Evolutionary conservation across 2,113 vertebrate genomes (phyloP), one percentile per base, ranked within the genome.

Genomic region (Actenoides hombroni): DNA sequence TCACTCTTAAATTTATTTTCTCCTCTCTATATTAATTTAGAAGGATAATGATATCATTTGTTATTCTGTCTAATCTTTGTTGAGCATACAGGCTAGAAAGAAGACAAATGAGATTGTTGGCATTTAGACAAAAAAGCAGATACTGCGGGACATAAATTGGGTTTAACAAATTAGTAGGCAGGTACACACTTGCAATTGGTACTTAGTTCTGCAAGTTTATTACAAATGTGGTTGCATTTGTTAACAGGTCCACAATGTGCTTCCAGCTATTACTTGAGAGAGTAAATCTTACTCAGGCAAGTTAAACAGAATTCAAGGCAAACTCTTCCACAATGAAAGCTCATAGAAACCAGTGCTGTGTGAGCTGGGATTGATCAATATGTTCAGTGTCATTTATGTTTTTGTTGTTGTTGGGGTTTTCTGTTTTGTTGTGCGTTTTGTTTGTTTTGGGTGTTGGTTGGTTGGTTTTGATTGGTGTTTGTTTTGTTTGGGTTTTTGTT

Each of bases 1-100:
- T 93, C 94, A 92, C 95, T 91, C 96, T 69, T 92, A 91, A 93
- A 93, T 95, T 93, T 81, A 92, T 96, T 96, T 96, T 88, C 94
- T 86, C 88, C 88, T 44, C 19, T n/a, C 82, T 96, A 92, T 54
- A 94, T 94, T 95, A 6, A 95, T 92, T 94, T 94, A 84, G 74
- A 78, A 89, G 76, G 65, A 65, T 92, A 96, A 96, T 54, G 49
- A 69, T 69, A 73, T 13, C 19, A 84, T 96, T 93, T 96, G 57
- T 91, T 94, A 76, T 91, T 91, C 88, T 74, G 69, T 92, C 88
- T 83, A 54, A 87, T 91, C 70, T 79, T 84, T 49, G 24, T 71
- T 83, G 60, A 76, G 60, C 65, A 8, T 46, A 40, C 74, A 87
- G 59, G 44, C 39, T 69, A 86, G 49, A 37, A 92, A 59, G 39